Conservation (phyloP, 2,888 invertebrate species). For the Leptopilina myrica region DNA sequence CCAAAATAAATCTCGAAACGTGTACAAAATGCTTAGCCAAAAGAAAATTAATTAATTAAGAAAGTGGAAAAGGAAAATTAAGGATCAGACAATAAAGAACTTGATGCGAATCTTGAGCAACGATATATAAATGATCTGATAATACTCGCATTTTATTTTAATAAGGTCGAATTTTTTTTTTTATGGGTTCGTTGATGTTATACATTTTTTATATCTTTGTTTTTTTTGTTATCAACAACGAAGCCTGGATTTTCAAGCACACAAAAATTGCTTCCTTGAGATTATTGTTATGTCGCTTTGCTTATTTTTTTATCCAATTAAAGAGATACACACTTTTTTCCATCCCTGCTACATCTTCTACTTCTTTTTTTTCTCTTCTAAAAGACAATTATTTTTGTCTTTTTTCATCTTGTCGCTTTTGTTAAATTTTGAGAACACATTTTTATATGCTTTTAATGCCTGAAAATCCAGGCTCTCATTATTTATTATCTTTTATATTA, state of each 20-base stretch:
- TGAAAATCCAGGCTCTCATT: slow-evolving; percentile 42
- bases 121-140: slow-evolving; percentile 45
- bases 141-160: slow-evolving; percentile 43
- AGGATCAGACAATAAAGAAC: slow-evolving; percentile 51
- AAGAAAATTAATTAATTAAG: slow-evolving; percentile 1
- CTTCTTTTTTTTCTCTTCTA: neutral
- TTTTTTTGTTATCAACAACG: slow-evolving; percentile 39
- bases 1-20: slow-evolving; percentile 65
- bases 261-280: slow-evolving; percentile 1
- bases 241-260: slow-evolving; percentile 29
- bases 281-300: neutral
- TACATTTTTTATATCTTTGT: slow-evolving; percentile 47
- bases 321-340: neutral
- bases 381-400: neutral
- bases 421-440: neutral
- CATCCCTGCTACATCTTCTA: neutral
- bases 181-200: slow-evolving; percentile 50
- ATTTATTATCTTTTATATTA: slow-evolving; percentile 46
- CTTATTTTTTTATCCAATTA: neutral
- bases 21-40: slow-evolving; percentile 66
- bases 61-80: slow-evolving; percentile 7
- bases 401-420: neutral
- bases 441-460: slow-evolving; percentile 28
- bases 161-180: slow-evolving; percentile 46
- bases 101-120: slow-evolving; percentile 51